Evolutionary conservation across 2,113 vertebrate species (phyloP), one percentile per base, ranked within the genome.

Genomic region (Oceanodroma tethys): DNA sequence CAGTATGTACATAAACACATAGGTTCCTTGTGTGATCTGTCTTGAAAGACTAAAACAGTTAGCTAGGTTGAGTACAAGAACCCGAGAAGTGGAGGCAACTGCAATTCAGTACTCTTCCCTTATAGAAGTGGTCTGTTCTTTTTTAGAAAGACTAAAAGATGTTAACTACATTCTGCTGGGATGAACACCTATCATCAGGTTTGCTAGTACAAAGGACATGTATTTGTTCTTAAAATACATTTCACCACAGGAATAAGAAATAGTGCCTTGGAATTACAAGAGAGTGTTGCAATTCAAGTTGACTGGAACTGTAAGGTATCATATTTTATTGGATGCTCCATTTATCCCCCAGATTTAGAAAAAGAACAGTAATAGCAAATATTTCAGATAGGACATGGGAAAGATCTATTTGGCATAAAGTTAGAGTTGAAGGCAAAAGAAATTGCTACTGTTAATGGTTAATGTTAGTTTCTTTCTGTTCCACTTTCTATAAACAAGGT

Each of bases 401-500:
- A 97, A 88, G 88, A 98, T 95, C 95, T 90, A 92, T 95, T 93
- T 95, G 96, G 96, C 96, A 81, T 91, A 59, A 63, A 81, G 78
- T 30, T 92, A 79, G 92, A 91, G 92, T 32, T 94, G 95, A 97
- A 97, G 89, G 98, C 91, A 96, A 86, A 66, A 98, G 97, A 96
- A 98, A 97, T 97, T 97, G 98, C 98, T 98, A 98, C 98, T 97
- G 98, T 98, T 98, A 98, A 98, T 98, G 98, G 98, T 97, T 98
- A 98, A 97, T 96, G 97, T 98, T 98, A 97, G 97, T 98, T 97
- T 98, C 98, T 98, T 98, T 98, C 98, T 98, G 97, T 98, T 98
- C 97, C 96, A 98, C 97, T 97, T 98, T 98, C 97, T 98, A 97
- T 98, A 98, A 98, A 98, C 98, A 98, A 98, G 97, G 97, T 98